phyloP scores from a whole-genome alignment of 2,113 vertebrate genomes.

The Okapia johnstoni region DNA sequence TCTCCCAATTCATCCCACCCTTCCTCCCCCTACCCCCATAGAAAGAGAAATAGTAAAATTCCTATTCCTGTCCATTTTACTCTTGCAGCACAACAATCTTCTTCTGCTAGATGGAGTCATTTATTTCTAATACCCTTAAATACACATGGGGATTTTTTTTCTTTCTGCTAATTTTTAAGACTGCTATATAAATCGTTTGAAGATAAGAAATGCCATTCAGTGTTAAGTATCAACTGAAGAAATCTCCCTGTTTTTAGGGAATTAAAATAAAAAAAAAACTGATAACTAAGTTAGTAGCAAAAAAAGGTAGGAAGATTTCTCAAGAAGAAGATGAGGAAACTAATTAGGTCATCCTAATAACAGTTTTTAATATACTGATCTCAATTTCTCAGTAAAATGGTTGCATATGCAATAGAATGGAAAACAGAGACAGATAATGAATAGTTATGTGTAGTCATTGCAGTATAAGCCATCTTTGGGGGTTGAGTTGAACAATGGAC shows the following conservation, averaged over 20 bases:
- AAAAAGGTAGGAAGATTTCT: no score
- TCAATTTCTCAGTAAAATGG: no score
- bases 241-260: no score
- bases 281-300: no score
- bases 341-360: no score
- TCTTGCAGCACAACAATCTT: not conserved
- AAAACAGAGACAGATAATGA: not conserved
- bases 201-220: not conserved
- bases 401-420: not conserved
- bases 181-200: not conserved
- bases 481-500: not conserved
- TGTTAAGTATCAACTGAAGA: not conserved
- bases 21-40: not conserved
- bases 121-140: not conserved
- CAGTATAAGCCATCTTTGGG: not conserved
- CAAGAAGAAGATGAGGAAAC: no score
- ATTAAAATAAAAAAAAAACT: no score
- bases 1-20: not conserved
- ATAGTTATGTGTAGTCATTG: not conserved
- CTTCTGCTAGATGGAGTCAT: not conserved
- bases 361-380: no score
- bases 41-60: not conserved
- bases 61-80: not conserved
- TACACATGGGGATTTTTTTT: not conserved
- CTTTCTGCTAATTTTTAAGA: not conserved